Evolutionary conservation across 2,888 invertebrate genomes (phyloP), one percentile per base, ranked within the genome.

Genomic region (Thyatira batis): DNA sequence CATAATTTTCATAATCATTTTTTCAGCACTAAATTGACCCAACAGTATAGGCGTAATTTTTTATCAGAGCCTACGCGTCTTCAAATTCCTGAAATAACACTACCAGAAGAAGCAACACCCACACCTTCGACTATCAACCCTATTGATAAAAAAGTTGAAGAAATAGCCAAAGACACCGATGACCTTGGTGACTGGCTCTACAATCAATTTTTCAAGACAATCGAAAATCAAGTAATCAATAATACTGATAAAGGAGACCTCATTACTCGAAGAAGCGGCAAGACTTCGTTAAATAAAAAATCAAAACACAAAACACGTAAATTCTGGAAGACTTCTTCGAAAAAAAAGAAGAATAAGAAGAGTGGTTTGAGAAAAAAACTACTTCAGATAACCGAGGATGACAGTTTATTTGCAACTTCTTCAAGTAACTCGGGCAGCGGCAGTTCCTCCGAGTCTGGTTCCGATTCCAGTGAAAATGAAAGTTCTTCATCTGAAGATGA

Each of bases 131-230:
- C 48, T 17, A 20, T 9, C 1, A 71, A 64, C 49, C 55, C 67
- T 1, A 60, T 82, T 9, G 76, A 82, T 53, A 61, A 71, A 23
- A 80, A 79, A 54, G 73, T 81, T 2, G 80, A 82, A 45, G 79
- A 78, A 53, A 78, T 83, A 50, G 60, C 82, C 2, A 84, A 85
- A 67, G 84, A 86, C 43, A 74, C 84, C 3, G 86, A 87, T 43
- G 87, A 89, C 50, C 76, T 91, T 28, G 82, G 90, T 17, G 88
- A 90, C 57, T 92, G 91, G 91, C 75, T 92, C 9, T 91, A 90
- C 58, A 89, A 89, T 57, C 89, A 91, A 58, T 92, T 92, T 56
- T 90, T 89, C 56, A 89, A 89, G 80, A 85, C 89, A 17, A 84
- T 92, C 46, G 91, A 92, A 63, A 86, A 76, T 46, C 87, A 89